phyloP scores from a whole-genome alignment of 2,113 vertebrate genomes.

The Raphicerus campestris region DNA sequence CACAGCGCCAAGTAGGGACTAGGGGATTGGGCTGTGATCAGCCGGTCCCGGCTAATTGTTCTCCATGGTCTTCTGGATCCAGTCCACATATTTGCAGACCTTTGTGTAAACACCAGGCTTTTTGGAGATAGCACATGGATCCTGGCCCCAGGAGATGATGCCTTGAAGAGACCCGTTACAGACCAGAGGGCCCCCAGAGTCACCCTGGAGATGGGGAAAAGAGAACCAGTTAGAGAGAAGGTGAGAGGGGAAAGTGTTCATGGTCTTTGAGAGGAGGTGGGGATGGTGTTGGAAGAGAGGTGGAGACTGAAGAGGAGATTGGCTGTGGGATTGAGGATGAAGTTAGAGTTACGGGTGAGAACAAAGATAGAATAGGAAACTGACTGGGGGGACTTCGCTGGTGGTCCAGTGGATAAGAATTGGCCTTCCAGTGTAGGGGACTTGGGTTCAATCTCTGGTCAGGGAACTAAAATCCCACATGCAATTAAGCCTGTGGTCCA shows the following conservation, averaged over 20 bases:
- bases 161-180: constrained; percentile 81
- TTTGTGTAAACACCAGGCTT: constrained; percentile 89
- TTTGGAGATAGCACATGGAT: constrained; percentile 80
- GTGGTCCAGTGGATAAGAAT: not conserved
- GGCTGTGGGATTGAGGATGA: rapidly evolving
- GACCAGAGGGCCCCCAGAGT: constrained; percentile 84
- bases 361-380: not conserved
- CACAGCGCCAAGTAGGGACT: not conserved
- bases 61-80: constrained; percentile 77
- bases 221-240: constrained; percentile 9
- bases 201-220: constrained; percentile 73
- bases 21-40: not conserved
- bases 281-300: not conserved
- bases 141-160: constrained; percentile 89
- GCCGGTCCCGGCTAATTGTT: constrained; percentile 26
- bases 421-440: not conserved
- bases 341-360: not conserved
- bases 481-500: not conserved
- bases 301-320: not conserved
- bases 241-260: rapidly evolving
- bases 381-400: not conserved
- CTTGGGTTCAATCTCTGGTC: not conserved
- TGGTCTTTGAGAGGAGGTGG: not conserved
- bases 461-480: not conserved
- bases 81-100: constrained; percentile 84